Conservation (phyloP, 2,113 vertebrate species). For the Chelonoidis abingdonii region DNA sequence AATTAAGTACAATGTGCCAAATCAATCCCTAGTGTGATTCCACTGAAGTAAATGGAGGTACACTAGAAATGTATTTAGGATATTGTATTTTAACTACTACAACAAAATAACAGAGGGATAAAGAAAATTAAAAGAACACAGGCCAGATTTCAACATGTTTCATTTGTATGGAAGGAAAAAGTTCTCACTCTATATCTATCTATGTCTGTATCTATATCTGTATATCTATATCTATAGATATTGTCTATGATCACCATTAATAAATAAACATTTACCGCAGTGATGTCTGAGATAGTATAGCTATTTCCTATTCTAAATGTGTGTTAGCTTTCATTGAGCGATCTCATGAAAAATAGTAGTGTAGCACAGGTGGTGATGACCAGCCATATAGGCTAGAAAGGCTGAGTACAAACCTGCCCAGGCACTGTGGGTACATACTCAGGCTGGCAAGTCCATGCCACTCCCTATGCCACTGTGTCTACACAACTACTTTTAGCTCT, state of each 20-base stretch:
- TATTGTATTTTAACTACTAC: background rate
- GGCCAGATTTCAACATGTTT: background rate
- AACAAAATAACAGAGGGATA: background rate
- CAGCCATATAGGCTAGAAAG: background rate
- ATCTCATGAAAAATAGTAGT: background rate
- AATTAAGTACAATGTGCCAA: background rate
- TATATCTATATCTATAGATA: background rate
- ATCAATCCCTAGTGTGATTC: background rate
- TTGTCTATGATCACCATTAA: slow-evolving; percentile 8
- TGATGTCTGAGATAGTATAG: background rate
- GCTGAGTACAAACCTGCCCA: background rate
- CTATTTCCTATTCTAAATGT: slow-evolving; percentile 16
- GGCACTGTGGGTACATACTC: background rate
- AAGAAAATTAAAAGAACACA: background rate
- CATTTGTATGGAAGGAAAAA: background rate
- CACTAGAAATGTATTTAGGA: background rate
- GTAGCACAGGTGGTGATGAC: background rate
- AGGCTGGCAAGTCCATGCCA: background rate
- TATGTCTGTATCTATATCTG: background rate
- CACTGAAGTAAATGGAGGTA: background rate
- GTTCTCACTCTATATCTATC: background rate
- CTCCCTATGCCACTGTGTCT: background rate
- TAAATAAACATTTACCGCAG: background rate
- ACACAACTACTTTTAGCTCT: background rate
- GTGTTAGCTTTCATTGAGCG: background rate